These are phyloP conservation scores for Drosophila affinis DNA, from an alignment of 2,888 invertebrate species.

Conservation along the genomic window DNA sequence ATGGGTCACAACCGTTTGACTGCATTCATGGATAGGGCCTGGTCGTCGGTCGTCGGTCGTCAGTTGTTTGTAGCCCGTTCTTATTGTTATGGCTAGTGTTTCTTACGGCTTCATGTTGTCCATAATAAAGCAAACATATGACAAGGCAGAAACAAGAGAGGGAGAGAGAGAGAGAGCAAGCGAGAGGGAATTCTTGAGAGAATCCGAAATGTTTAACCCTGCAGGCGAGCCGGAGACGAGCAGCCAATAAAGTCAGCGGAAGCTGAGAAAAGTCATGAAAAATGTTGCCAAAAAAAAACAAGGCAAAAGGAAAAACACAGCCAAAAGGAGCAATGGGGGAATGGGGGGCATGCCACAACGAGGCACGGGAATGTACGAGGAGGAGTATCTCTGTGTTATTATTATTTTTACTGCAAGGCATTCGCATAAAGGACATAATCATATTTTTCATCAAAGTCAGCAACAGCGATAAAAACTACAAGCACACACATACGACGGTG, in stretches of 20 bases:
- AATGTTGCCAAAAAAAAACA: slow-evolving; percentile 67
- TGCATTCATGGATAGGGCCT: slow-evolving; percentile 46
- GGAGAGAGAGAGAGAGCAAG: not conserved
- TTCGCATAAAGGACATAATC: slow-evolving; percentile 79
- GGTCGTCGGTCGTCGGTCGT: not conserved
- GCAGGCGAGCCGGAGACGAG: slow-evolving; percentile 51
- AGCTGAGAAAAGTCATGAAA: slow-evolving; percentile 74
- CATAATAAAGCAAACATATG: slow-evolving; percentile 76
- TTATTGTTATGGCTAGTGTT: slow-evolving; percentile 66
- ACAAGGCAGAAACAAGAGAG: slow-evolving; percentile 5
- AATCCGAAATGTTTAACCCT: slow-evolving; percentile 40
- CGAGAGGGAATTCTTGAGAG: slow-evolving; percentile 28
- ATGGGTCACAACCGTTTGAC: slow-evolving; percentile 69
- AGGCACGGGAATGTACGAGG: slow-evolving; percentile 42
- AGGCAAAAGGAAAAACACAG: slow-evolving; percentile 6
- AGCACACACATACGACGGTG: slow-evolving; percentile 20
- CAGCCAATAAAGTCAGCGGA: slow-evolving; percentile 69
- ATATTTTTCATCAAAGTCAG: slow-evolving; percentile 77
- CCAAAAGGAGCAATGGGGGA: slow-evolving; percentile 1
- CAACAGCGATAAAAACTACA: slow-evolving; percentile 52
- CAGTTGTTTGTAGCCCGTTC: slow-evolving; percentile 59
- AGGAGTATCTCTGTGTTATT: slow-evolving; percentile 63
- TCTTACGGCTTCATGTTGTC: slow-evolving; percentile 61
- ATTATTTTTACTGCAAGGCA: slow-evolving; percentile 79
- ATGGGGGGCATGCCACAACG: slow-evolving; percentile 48